These are phyloP conservation scores for Danionella cerebrum DNA, from an alignment of 2,113 vertebrate species.

Conservation along the genomic window DNA sequence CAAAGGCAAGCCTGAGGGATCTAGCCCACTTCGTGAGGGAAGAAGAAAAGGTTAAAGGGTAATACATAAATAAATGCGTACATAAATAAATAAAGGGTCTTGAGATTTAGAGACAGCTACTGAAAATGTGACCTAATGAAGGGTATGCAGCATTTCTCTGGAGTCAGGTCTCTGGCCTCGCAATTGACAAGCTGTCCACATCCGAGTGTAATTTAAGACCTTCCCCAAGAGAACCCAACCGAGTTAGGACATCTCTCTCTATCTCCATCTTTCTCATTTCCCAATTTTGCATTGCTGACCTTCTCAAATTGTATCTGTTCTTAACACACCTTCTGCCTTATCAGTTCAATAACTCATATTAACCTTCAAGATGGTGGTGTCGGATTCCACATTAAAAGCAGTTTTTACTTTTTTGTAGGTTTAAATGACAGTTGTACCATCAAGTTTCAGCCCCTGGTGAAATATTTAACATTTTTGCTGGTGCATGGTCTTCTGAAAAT, in stretches of 20 bases:
- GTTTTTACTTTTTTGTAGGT: too few species aligned
- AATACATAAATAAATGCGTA: conserved; percentile 28
- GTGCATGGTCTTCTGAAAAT: too few species aligned
- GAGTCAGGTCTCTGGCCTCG: conserved; percentile 41
- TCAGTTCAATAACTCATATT: too few species aligned
- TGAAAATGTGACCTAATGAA: conserved; percentile 41
- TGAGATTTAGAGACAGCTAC: conserved; percentile 35
- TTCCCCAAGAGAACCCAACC: conserved; percentile 50
- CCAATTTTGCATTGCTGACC: neutral
- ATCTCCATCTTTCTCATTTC: neutral
- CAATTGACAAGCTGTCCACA: conserved; percentile 68
- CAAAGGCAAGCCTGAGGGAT: neutral
- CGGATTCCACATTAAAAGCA: too few species aligned
- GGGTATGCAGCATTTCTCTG: conserved; percentile 33
- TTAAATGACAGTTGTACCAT: too few species aligned
- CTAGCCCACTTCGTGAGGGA: conserved; percentile 1
- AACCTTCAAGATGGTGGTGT: too few species aligned
- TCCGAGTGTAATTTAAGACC: conserved; percentile 63
- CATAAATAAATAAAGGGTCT: conserved; percentile 27
- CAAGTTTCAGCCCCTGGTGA: too few species aligned
- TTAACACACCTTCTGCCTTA: neutral
- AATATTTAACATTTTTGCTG: too few species aligned
- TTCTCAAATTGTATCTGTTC: neutral
- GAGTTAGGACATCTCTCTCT: conserved; percentile 54
- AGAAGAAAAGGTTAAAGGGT: conserved; percentile 10